Evolutionary conservation across 2,113 vertebrate species (phyloP).

Genomic region (Ceratotherium simum): DNA sequence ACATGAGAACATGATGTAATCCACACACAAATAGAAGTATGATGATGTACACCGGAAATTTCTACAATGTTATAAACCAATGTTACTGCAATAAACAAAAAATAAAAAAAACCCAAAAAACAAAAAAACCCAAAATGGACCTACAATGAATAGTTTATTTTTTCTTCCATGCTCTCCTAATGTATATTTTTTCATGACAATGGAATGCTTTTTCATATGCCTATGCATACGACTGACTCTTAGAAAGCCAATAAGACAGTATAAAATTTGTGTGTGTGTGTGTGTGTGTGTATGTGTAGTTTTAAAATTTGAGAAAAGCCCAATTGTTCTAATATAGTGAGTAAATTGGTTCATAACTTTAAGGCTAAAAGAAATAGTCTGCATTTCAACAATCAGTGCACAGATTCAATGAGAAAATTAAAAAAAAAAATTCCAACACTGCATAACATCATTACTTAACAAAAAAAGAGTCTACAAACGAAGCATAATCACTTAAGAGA

Average conservation of each 20-base stretch:
- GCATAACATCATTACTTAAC: not conserved
- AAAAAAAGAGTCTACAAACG: not conserved
- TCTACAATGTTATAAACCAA: too few species aligned
- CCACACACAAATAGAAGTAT: too few species aligned
- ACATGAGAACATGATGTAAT: too few species aligned
- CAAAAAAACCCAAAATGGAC: not conserved
- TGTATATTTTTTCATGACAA: not conserved
- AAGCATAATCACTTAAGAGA: not conserved
- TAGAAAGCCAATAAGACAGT: not conserved
- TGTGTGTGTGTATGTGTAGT: accelerated
- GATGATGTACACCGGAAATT: too few species aligned
- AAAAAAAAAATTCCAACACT: not conserved
- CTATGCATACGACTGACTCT: not conserved
- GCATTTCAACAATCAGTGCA: not conserved
- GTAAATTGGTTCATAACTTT: not conserved
- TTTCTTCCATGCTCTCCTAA: not conserved
- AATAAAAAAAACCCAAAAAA: too few species aligned
- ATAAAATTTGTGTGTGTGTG: not conserved
- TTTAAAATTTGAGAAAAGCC: not conserved
- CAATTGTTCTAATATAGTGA: not conserved
- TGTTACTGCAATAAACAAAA: too few species aligned
- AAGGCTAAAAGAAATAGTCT: not conserved
- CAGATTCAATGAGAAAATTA: not conserved
- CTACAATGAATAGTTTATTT: not conserved
- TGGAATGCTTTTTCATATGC: not conserved